Conservation (phyloP, 37 sponge, comb jelly and placozoan species). For the Diacarnus erythraeanus region DNA sequence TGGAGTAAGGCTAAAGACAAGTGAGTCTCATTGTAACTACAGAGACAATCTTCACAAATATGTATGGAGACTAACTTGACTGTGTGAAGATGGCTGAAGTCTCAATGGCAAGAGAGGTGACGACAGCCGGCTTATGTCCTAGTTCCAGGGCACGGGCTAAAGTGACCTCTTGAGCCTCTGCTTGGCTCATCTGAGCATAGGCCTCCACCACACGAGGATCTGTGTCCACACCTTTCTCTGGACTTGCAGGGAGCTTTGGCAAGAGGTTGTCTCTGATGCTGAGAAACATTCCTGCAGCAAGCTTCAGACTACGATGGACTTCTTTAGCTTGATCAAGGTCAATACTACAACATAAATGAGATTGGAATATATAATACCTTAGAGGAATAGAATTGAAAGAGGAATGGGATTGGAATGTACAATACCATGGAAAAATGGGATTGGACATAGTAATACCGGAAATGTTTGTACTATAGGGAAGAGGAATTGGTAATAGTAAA, state of each 20-base stretch:
- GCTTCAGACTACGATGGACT: slow-evolving; percentile 85
- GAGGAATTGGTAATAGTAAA: too few species aligned
- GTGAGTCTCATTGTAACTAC: neutral
- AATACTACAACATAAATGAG: slow-evolving; percentile 55
- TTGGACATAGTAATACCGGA: too few species aligned
- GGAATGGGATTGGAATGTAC: too few species aligned
- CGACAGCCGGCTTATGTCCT: slow-evolving; percentile 89
- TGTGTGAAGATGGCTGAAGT: slow-evolving; percentile 76
- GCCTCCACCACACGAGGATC: slow-evolving; percentile 90
- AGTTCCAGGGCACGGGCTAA: slow-evolving; percentile 95
- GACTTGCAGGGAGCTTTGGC: slow-evolving; percentile 74
- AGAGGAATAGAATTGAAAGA: too few species aligned
- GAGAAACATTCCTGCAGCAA: slow-evolving; percentile 88
- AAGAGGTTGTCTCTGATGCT: slow-evolving; percentile 64
- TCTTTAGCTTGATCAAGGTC: slow-evolving; percentile 91
- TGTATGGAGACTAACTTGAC: slow-evolving; percentile 57
- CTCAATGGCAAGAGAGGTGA: slow-evolving; percentile 81
- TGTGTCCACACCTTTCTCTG: slow-evolving; percentile 83
- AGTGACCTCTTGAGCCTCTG: slow-evolving; percentile 96
- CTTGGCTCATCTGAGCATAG: slow-evolving; percentile 89
- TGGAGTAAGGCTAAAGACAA: too few species aligned
- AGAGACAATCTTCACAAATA: neutral
- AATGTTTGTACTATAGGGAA: too few species aligned
- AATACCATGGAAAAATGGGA: too few species aligned
- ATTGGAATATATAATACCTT: too few species aligned